Evolutionary conservation across 2,113 vertebrate species (phyloP), one percentile per base, ranked within the genome.

Genomic region (Lepisosteus oculatus): DNA sequence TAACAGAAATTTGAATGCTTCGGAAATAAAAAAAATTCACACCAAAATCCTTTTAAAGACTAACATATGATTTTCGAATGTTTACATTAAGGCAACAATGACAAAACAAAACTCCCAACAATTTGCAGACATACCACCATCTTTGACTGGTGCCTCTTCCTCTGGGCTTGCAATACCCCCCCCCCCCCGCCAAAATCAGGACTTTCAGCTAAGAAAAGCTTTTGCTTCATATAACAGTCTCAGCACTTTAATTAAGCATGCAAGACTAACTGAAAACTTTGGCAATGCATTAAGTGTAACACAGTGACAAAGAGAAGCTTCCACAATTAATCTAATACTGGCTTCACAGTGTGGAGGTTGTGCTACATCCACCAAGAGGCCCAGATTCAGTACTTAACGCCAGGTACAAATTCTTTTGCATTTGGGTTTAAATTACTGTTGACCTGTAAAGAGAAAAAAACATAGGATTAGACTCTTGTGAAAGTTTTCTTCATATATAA

Each of bases 391-490:
- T 96, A 95, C 87, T 95, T 95, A 88, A 95, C 93, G 70, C 95
- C 95, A 72, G 95, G 95, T 84, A 95, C 92, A 91, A 97, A 97
- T 86, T 96, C 95, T 92, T 95, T 96, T 86, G 95, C 95, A 61
- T 96, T 95, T 81, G 95, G 95, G 87, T 97, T 96, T 86, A 97
- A 93, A 69, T 93, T 95, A 91, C 95, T 96, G 90, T 92, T 94
- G 72, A 93, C 85, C 95, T 96, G 87, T 74, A 86, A 81, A 70
- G 77, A 84, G 76, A 86, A 81, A 77, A 79, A 88, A 68, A 76
- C 8, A 29, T 29, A 29, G 29, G 29, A 29, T 29, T 29, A 29
- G 29, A 29, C 29, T 29, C 29, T 29, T 29, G 29, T 29, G 29
- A 29, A 29, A 29, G 29, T 29, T 29, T 2, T 29, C 29, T 29